A percentile compares a stretch with the other conserved stretches of the same genome.
phyloP scores from a whole-genome alignment of 1,140 invertebrate species.

The Zaprionus kolodkinae region DNA sequence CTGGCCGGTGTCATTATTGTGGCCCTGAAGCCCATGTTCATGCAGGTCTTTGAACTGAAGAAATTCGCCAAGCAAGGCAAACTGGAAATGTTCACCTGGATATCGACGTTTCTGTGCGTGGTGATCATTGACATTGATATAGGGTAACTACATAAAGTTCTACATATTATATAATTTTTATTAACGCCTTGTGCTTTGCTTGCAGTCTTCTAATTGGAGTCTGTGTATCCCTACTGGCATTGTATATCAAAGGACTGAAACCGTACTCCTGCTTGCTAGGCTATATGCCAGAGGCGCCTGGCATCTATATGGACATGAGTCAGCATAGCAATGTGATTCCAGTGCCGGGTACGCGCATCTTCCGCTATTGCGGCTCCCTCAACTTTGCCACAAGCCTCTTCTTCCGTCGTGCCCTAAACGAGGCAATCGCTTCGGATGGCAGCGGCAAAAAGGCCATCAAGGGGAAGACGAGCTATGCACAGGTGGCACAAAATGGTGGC shows the following conservation, averaged over 20 bases:
- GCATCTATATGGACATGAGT: slow-evolving; percentile 77
- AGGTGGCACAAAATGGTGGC: slow-evolving; percentile 58
- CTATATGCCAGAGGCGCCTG: slow-evolving; percentile 67
- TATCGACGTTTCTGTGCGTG: slow-evolving; percentile 91
- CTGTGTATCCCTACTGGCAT: slow-evolving; percentile 63
- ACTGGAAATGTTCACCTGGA: slow-evolving; percentile 94
- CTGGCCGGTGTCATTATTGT: slow-evolving; percentile 96
- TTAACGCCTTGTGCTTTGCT: background rate
- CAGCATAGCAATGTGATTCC: slow-evolving; percentile 76
- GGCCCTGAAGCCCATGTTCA: slow-evolving; percentile 94
- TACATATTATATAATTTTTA: background rate
- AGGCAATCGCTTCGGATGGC: slow-evolving; percentile 60
- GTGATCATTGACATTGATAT: slow-evolving; percentile 94
- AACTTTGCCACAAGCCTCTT: slow-evolving; percentile 78
- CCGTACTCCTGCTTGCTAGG: slow-evolving; percentile 71
- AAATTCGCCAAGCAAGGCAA: slow-evolving; percentile 91
- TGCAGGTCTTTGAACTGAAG: slow-evolving; percentile 91
- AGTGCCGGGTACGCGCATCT: slow-evolving; percentile 74
- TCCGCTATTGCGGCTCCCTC: slow-evolving; percentile 77
- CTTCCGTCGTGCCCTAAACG: slow-evolving; percentile 70
- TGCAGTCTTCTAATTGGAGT: slow-evolving; percentile 75
- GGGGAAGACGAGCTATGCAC: slow-evolving; percentile 46
- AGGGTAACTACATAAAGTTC: slow-evolving; percentile 72
- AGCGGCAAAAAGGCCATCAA: slow-evolving; percentile 24
- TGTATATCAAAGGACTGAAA: slow-evolving; percentile 82